A percentile compares a stretch with the other conserved stretches of the same genome.
phyloP scores from a whole-genome alignment of 1,140 invertebrate species.

The Eriocheir sinensis region DNA sequence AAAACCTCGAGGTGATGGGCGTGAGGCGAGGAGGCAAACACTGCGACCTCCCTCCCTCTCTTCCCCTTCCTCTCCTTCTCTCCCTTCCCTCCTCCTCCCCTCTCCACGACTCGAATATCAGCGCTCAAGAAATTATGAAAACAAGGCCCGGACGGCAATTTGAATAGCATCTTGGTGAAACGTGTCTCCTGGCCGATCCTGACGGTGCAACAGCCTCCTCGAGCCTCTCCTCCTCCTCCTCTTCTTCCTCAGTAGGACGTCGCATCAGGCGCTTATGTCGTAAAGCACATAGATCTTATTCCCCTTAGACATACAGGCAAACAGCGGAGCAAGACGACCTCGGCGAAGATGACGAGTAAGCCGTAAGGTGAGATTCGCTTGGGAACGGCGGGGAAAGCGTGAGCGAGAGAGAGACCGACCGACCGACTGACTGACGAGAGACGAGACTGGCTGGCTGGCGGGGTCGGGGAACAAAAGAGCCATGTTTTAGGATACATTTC shows the following conservation, averaged over 20 bases:
- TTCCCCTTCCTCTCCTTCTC: background rate
- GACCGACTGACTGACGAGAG: background rate
- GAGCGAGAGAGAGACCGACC: slow-evolving; percentile 1
- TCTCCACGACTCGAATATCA: slow-evolving; percentile 56
- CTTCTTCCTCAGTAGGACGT: slow-evolving; percentile 20
- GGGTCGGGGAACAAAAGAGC: slow-evolving; percentile 53
- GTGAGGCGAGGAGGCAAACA: background rate
- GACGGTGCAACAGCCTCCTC: background rate
- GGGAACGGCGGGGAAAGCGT: background rate
- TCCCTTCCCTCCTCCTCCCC: background rate
- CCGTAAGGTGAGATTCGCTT: background rate
- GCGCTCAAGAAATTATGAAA: slow-evolving; percentile 59
- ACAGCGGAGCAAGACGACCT: background rate
- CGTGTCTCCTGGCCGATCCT: background rate
- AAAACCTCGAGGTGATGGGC: background rate
- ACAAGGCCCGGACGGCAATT: slow-evolving; percentile 50
- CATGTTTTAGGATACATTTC: slow-evolving; percentile 76
- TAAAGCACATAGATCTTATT: slow-evolving; percentile 26
- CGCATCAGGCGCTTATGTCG: background rate
- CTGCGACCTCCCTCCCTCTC: background rate
- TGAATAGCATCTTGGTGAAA: slow-evolving; percentile 54
- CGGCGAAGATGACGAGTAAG: background rate
- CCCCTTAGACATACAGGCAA: slow-evolving; percentile 1
- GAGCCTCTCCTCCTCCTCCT: background rate
- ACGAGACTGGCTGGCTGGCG: background rate